Base-by-base conservation (phyloP, 2,797 vertebrate genomes). In the Cirrhinus molitorella region DNA sequence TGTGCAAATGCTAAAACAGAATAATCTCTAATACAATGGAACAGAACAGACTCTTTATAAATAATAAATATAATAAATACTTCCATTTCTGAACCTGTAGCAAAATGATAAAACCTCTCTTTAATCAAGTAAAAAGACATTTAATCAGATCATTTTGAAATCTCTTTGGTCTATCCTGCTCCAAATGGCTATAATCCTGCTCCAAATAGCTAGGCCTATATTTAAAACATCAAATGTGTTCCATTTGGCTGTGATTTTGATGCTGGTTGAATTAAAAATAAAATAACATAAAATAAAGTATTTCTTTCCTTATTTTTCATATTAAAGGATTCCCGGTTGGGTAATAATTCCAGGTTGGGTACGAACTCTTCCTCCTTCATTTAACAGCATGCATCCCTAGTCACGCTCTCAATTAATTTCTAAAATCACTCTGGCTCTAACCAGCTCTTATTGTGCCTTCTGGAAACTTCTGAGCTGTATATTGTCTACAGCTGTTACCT, bases 401-500 rank as follows among this genome's bases (percentile, higher is more conserved):
- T 73, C 59, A 66, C 12, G 3, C 57, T 43, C n/a, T 82, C 70
- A 73, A 25, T 55, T 66, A 45, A 67, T 59, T 76, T 68, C 23
- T 47, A 49, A 57, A 68, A 47, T 68, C 37, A 12, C 21, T 21
- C 61, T 11, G 47, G 23, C 63, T 34, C 17, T 47, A 40, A 13
- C 34, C 71, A 67, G 47, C 81, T 57, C 72, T 83, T 14, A 59
- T 57, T 76, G 23, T 43, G 34, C 34, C 49, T 61, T 83, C 74
- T 71, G 65, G 73, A 78, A 78, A 78, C 11, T 59, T 59, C 65
- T 47, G 55, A 53, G 71, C 31, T 34, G 34, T 21, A 75, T 76
- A 53, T 77, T 83, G 37, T 77, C 63, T 83, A 70, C 74, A 77
- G 82, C 40, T 78, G 82, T 78, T 47, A 78, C 65, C 65, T 78